phyloP scores from a whole-genome alignment of 2,797 vertebrate genomes.

The Trichosurus vulpecula region DNA sequence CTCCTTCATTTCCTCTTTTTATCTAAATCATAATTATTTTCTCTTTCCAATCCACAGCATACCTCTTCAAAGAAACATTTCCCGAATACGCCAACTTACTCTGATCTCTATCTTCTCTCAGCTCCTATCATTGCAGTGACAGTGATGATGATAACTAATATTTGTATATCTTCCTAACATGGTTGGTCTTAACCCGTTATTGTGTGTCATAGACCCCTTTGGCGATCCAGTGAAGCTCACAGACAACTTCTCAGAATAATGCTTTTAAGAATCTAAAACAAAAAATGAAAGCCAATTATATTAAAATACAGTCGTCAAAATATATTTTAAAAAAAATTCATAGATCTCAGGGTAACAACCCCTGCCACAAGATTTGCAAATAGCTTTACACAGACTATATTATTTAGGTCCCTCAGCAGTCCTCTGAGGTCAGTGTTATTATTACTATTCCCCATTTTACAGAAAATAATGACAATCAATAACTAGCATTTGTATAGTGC shows the following conservation, averaged over 20 bases:
- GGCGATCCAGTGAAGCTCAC: background rate
- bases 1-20: background rate
- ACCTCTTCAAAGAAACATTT: background rate
- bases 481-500: background rate
- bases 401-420: background rate
- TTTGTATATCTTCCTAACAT: background rate
- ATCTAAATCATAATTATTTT: fast-evolving
- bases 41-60: background rate
- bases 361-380: background rate
- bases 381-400: background rate
- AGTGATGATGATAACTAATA: background rate
- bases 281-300: background rate
- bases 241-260: background rate
- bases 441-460: background rate
- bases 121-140: background rate
- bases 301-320: background rate
- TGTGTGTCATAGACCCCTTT: background rate
- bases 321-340: background rate
- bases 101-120: background rate
- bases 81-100: background rate
- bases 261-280: background rate
- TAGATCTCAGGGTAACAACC: background rate
- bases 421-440: background rate
- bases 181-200: background rate
- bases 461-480: background rate